Evolutionary conservation across 37 sponge, comb jelly and placozoan species (phyloP), one percentile per base, ranked within the genome.

Genomic region (Petrosia ficiformis): DNA sequence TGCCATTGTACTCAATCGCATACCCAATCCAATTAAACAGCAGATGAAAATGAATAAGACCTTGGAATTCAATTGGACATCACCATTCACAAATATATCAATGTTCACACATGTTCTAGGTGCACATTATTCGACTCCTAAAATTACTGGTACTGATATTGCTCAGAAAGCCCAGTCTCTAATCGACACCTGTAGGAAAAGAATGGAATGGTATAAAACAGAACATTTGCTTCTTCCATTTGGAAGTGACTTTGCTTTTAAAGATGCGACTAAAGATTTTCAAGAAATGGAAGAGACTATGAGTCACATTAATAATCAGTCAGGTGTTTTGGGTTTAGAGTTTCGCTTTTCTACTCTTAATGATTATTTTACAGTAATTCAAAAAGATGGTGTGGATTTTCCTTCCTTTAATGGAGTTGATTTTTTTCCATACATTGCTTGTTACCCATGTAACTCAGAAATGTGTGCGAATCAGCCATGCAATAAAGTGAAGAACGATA

Each of bases 21-120:
- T 88, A 3, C 99, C 95, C 80, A 95, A 98, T 57, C 32, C 78
- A 8, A 68, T 98, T 41, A 98, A 98, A 77, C 95, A 93, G 70
- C 70, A 90, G 25, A 73, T 98, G 40, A 87, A 94, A 26, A 26
- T 38, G 44, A 65, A 74, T 31, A 81, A 82, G 70, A 66, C 75
- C 24, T 84, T 98, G 28, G 99, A 98, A 76, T 98, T 95, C 59
- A 28, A 54, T 14, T 98, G 99, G 99, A 52, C 54, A 19, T 48
- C 54, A 14, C 74, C 71, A 2, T 38, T 30, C 25, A 32, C 64
- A 3, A 57, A 76, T 0, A 19, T 29, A 30, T 39, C 72, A 29
- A 78, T 84, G n/a, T 84, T 84, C 60, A 43, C 85, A 21, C 85
- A 84, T 59, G 78, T 84, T n/a, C 74, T 84, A 34, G 85, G 77